These are phyloP conservation scores for Zhengitettix transpicula DNA, from an alignment of 2,888 invertebrate genomes.

Conservation along the genomic window DNA sequence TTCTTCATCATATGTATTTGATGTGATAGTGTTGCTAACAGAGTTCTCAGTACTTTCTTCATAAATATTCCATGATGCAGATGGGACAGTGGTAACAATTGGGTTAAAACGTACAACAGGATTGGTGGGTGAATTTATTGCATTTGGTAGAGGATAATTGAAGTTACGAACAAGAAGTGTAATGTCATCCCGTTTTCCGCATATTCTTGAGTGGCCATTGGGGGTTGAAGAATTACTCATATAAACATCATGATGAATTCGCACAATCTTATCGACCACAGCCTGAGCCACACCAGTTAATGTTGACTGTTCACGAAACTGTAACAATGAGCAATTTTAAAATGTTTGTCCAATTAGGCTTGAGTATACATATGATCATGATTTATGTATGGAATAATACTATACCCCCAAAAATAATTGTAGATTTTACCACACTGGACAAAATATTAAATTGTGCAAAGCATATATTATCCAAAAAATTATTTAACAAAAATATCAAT, in stretches of 20 bases:
- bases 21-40: constrained; percentile 13
- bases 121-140: constrained; percentile 29
- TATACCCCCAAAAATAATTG: no score
- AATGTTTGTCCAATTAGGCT: no score
- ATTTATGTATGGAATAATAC: no score
- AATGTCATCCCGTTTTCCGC: constrained; percentile 59
- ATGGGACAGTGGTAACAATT: constrained; percentile 30
- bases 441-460: no score
- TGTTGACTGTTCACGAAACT: constrained; percentile 63
- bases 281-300: constrained; percentile 71
- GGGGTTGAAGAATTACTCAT: constrained; percentile 30
- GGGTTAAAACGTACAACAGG: constrained; percentile 44
- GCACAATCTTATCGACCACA: constrained; percentile 65
- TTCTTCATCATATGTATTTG: constrained; percentile 27
- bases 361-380: no score
- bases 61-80: constrained; percentile 5
- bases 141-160: constrained; percentile 56
- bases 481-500: no score
- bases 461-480: no score
- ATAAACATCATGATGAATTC: constrained; percentile 66
- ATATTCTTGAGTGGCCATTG: constrained; percentile 3
- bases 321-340: constrained; percentile 15
- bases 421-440: no score
- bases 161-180: constrained; percentile 75
- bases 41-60: constrained; percentile 4